Conservation (phyloP, 2,113 vertebrate genomes). For the Turnix velox region DNA sequence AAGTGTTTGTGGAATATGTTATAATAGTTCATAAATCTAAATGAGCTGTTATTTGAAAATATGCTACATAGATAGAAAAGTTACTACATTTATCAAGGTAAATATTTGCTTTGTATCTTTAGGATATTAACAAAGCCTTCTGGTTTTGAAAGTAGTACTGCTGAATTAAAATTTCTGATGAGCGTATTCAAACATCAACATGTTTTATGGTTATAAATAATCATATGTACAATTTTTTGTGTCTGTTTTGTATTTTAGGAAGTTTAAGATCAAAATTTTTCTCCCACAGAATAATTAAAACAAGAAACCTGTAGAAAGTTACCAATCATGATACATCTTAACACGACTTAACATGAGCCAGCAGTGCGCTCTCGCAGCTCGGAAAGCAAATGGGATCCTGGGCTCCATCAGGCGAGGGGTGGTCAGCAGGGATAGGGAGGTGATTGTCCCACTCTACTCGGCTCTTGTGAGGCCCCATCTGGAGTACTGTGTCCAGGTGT, state of each 20-base stretch:
- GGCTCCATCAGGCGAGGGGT: too few relatives aligned
- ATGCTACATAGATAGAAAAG: neutral
- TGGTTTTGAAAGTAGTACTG: neutral
- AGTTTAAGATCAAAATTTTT: neutral
- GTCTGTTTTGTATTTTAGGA: neutral
- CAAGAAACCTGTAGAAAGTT: neutral
- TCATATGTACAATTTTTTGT: neutral
- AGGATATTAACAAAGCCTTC: neutral
- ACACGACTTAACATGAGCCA: too few relatives aligned
- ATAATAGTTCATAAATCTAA: neutral
- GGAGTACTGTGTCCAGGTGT: too few relatives aligned
- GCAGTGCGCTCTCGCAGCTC: too few relatives aligned
- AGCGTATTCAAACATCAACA: neutral
- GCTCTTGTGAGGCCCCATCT: too few relatives aligned
- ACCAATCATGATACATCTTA: neutral
- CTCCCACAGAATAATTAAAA: neutral
- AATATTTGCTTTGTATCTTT: constrained; percentile 5
- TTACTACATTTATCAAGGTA: neutral
- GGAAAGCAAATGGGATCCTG: too few relatives aligned
- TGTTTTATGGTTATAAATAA: neutral
- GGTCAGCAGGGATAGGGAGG: too few relatives aligned
- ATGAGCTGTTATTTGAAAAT: neutral
- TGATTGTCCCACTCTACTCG: too few relatives aligned
- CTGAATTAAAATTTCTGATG: neutral
- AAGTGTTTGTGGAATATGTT: neutral